Evolutionary conservation across 2,797 vertebrate species (phyloP), one percentile per base, ranked within the genome.

Genomic region (Eidolon dupreanum): DNA sequence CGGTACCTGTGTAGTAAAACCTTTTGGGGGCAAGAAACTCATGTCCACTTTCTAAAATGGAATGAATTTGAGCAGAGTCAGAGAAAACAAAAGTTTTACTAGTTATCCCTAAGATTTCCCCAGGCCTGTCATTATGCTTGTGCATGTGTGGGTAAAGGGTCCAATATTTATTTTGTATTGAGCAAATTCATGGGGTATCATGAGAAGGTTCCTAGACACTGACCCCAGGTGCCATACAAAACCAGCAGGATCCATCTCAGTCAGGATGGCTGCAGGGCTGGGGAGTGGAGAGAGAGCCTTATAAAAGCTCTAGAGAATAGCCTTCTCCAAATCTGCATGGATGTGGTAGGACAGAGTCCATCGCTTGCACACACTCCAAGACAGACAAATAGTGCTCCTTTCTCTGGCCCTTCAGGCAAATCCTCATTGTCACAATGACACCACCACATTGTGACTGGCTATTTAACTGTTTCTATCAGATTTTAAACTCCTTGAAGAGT

Each of bases 401-500:
- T 41, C 49, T 61, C 28, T 33, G 31, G 16, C 11, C n/a, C 41
- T 8, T 85, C 55, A 15, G 17, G 5, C 15, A 85, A 51, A 86
- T 49, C 63, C 43, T 71, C 78, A 46, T 0, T 17, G 26, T 49
- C 17, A 55, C 61, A 28, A 28, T 26, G n/a, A 61, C 5, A 61
- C 33, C 16, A 36, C 26, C 4, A 19, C 33, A 38, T 4, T 9
- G 31, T 38, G 28, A 81, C 15, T 53, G 17, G 26, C 28, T 61
- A 3, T 66, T 73, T 66, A 15, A 36, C 16, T 51, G 5, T 73
- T 79, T 70, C 38, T 38, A 46, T 2, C 9, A 75, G n/a, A 43
- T 94, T 92, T 81, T 68, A 59, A 96, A 77, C 24, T 88, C 73
- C 49, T 68, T 38, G 5, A 79, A 95, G 28, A 81, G 5, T 55